Evolutionary conservation across 2,797 vertebrate species (phyloP).

Genomic region (Steatocranus sp.): DNA sequence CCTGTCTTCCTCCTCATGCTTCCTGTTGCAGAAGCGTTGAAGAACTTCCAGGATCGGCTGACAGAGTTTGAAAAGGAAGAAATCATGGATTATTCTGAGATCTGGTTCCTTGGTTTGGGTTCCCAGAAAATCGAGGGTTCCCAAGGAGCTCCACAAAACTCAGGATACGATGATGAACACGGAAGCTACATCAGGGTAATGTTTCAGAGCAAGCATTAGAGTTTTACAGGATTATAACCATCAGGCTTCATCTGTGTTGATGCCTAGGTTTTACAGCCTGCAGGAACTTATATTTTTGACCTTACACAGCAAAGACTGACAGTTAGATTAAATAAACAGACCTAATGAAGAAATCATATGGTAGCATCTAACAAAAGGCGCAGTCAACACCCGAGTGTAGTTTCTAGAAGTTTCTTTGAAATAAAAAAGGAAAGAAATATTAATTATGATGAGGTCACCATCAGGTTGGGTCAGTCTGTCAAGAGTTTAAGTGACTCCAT

Average conservation of each 20-base stretch:
- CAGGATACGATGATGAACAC: conserved; percentile 87
- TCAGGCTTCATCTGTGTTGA: background rate
- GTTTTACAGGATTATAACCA: background rate
- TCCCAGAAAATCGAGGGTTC: conserved; percentile 85
- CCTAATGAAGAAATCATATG: background rate
- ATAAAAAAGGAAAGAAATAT: background rate
- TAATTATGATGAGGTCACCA: background rate
- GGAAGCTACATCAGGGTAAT: conserved; percentile 91
- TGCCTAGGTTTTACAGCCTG: background rate
- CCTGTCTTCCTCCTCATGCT: conserved; percentile 21
- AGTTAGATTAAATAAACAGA: background rate
- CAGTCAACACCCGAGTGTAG: fast-evolving
- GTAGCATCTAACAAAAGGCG: background rate
- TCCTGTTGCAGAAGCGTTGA: conserved; percentile 82
- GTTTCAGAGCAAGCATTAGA: background rate
- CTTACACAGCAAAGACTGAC: background rate
- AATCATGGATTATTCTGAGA: conserved; percentile 87
- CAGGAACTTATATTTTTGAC: background rate
- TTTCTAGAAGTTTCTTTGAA: background rate
- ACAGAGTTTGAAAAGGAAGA: conserved; percentile 89
- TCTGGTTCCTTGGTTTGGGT: conserved; percentile 92
- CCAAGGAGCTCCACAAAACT: conserved; percentile 80
- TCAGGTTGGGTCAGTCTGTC: background rate
- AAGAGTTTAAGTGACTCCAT: background rate
- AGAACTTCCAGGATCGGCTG: conserved; percentile 84